Percentiles rank a stretch among this genome's conserved stretches.
These are phyloP conservation scores for Tetragonula clypearis DNA, from an alignment of 1,140 invertebrate genomes.

Conservation along the genomic window DNA sequence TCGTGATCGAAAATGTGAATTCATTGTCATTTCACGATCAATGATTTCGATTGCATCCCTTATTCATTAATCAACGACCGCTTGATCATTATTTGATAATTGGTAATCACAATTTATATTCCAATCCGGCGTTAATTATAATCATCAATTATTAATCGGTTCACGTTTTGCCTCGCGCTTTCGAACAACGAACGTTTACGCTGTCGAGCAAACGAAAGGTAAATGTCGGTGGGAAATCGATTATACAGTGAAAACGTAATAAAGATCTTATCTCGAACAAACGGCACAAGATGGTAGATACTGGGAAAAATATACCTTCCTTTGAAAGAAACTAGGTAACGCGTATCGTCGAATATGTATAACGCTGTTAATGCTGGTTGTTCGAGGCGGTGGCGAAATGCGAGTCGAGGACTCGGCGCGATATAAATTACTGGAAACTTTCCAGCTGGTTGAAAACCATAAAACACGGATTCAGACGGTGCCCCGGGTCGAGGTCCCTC, in stretches of 20 bases:
- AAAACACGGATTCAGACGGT: neutral
- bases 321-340: too few species aligned
- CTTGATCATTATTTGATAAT: too few species aligned
- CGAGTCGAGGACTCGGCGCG: neutral
- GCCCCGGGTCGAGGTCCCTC: neutral
- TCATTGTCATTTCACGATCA: too few species aligned
- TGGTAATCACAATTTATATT: too few species aligned
- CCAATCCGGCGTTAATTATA: too few species aligned
- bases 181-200: neutral
- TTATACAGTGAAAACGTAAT: neutral
- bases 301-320: neutral
- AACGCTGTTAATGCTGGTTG: neutral
- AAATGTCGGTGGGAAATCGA: neutral
- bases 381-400: too few species aligned
- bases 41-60: too few species aligned
- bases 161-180: neutral
- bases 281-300: neutral
- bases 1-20: too few species aligned
- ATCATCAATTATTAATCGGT: too few species aligned
- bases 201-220: neutral
- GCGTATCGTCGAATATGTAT: neutral
- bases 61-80: too few species aligned
- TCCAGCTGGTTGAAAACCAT: constrained; percentile 7
- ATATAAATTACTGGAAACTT: constrained; percentile 26
- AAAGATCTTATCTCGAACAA: neutral